phyloP scores from a whole-genome alignment of 2,797 vertebrate species.

The Helicolenus hilgendorfi region DNA sequence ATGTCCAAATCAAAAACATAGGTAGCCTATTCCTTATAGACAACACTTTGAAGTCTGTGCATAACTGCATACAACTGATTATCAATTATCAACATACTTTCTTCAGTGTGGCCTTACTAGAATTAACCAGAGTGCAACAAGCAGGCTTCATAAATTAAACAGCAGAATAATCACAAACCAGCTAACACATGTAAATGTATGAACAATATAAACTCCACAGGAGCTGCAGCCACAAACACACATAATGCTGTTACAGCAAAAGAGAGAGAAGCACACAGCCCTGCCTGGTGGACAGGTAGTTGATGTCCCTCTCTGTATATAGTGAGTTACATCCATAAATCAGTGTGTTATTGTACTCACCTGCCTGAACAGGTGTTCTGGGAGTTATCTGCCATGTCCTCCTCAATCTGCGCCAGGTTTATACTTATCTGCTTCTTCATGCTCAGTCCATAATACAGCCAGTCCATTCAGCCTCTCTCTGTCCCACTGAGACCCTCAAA shows the following conservation, averaged over 20 bases:
- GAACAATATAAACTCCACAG: not conserved
- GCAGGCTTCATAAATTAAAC: not conserved
- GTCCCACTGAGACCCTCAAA: too few species aligned
- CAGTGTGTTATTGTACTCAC: not conserved
- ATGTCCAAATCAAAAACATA: not conserved
- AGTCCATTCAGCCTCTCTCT: not conserved
- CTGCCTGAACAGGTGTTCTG: not conserved
- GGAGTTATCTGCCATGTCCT: not conserved
- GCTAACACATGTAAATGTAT: not conserved
- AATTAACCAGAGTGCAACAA: not conserved
- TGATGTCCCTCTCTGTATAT: not conserved
- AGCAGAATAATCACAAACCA: not conserved
- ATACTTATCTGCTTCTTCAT: not conserved
- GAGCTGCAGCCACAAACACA: not conserved
- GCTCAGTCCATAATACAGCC: too few species aligned
- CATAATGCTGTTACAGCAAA: not conserved
- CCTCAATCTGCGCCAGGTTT: not conserved
- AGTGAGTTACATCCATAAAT: not conserved
- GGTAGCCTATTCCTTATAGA: not conserved
- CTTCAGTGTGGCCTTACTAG: not conserved
- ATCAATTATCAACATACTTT: not conserved
- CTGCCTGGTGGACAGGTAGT: not conserved
- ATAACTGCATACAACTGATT: not conserved
- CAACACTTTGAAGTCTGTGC: not conserved
- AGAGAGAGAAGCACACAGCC: not conserved